A percentile compares a stretch with the other conserved stretches of the same genome.
These are phyloP conservation scores for Blastobasis lacticolella DNA, from an alignment of 2,888 invertebrate species.

Conservation along the genomic window DNA sequence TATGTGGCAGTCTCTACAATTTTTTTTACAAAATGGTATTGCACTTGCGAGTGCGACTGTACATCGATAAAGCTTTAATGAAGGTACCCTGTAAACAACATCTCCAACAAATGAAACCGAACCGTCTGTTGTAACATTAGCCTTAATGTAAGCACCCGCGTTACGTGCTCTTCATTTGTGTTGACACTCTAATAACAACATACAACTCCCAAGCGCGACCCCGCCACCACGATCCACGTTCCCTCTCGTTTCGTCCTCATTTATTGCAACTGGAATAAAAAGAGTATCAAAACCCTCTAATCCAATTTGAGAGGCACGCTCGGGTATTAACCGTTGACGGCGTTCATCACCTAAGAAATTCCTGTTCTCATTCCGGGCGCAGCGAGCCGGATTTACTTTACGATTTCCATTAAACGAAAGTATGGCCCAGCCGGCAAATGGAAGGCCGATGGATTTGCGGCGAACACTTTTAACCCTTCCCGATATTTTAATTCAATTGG, in stretches of 20 bases:
- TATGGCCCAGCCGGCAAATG: slow-evolving; percentile 21
- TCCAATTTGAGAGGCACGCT: slow-evolving; percentile 17
- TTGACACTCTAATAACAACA: too few relatives aligned
- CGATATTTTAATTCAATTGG: slow-evolving; percentile 17
- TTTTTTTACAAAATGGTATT: too few relatives aligned
- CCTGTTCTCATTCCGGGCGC: slow-evolving; percentile 23
- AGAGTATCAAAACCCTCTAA: slow-evolving; percentile 17
- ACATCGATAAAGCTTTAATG: too few relatives aligned
- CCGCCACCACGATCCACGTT: too few relatives aligned
- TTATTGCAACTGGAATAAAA: slow-evolving; percentile 6
- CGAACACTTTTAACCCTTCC: slow-evolving; percentile 27
- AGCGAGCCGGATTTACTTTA: slow-evolving; percentile 41
- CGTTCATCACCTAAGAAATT: slow-evolving; percentile 30
- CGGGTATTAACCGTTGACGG: slow-evolving; percentile 16
- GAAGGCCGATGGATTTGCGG: slow-evolving; percentile 23
- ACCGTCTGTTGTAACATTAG: too few relatives aligned
- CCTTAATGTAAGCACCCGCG: too few relatives aligned
- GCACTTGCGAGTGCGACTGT: too few relatives aligned
- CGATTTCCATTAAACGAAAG: slow-evolving; percentile 38
- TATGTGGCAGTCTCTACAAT: too few relatives aligned
- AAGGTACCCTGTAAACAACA: too few relatives aligned
- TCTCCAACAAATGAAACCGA: too few relatives aligned
- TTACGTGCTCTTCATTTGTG: too few relatives aligned
- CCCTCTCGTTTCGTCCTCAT: neutral
- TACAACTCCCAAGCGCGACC: too few relatives aligned